Conservation (phyloP, 2,888 invertebrate genomes). For the Zeuzera pyrina region DNA sequence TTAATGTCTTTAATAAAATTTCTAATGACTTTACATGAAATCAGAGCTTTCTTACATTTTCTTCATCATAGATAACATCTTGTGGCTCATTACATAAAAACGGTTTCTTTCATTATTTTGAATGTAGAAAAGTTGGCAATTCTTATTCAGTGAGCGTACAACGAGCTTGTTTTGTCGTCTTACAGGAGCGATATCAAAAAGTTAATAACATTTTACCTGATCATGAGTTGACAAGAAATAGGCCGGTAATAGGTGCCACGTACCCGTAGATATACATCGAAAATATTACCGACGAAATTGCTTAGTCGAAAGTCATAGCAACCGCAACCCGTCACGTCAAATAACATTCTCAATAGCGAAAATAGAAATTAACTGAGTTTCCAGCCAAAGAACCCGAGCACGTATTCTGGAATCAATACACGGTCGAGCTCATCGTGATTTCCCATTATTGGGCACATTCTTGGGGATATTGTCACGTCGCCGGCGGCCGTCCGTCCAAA, state of each 20-base stretch:
- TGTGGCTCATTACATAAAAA: too few species aligned
- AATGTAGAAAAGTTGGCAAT: too few species aligned
- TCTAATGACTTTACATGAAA: conserved; percentile 26
- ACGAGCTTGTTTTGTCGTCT: too few species aligned
- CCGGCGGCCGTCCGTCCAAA: conserved; percentile 22
- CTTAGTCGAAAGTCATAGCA: conserved; percentile 9
- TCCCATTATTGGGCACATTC: conserved; percentile 29
- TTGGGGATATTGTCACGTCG: conserved; percentile 34
- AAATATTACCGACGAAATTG: too few species aligned
- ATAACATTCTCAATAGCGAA: conserved; percentile 24
- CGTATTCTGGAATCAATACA: conserved; percentile 34
- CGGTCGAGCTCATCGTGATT: conserved; percentile 18
- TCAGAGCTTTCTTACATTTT: not conserved
- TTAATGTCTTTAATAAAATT: conserved; percentile 27
- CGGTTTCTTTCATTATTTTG: too few species aligned
- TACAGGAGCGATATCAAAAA: too few species aligned
- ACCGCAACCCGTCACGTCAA: conserved; percentile 28
- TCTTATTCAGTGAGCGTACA: too few species aligned
- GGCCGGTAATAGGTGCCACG: too few species aligned
- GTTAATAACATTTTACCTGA: too few species aligned
- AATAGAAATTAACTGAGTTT: conserved; percentile 32
- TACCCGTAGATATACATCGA: too few species aligned
- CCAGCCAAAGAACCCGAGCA: conserved; percentile 26
- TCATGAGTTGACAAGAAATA: too few species aligned
- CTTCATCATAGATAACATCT: not conserved